Conservation (phyloP, 1,140 invertebrate genomes). For the Ephestia elutella region DNA sequence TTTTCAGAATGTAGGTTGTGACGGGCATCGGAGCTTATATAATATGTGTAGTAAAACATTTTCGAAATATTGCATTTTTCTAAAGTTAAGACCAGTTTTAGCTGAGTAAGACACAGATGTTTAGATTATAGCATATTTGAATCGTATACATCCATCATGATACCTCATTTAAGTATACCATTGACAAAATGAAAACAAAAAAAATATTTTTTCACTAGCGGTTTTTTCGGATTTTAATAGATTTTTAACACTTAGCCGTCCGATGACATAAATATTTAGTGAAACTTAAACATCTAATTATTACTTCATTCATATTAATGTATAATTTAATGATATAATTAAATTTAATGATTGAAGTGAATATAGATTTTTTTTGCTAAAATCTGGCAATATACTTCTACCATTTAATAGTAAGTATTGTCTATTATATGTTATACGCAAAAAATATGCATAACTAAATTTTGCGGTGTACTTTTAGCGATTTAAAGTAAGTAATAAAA, state of each 20-base stretch:
- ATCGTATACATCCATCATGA: conserved; percentile 29
- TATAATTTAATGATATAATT: conserved; percentile 57
- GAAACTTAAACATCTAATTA: background rate
- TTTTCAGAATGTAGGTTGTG: conserved; percentile 39
- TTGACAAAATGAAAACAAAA: conserved; percentile 17
- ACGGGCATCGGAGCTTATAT: conserved; percentile 43
- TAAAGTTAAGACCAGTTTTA: no score
- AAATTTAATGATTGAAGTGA: conserved; percentile 49
- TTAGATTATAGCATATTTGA: background rate
- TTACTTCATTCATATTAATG: conserved; percentile 49
- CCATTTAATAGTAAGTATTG: background rate
- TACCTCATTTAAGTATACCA: conserved; percentile 46
- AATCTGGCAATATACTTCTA: background rate
- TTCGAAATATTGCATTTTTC: background rate
- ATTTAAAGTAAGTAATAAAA: conserved; percentile 13
- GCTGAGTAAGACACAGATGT: conserved; percentile 9
- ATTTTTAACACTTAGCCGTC: conserved; percentile 24
- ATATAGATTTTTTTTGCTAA: background rate
- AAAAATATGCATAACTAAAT: background rate
- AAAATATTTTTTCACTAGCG: conserved; percentile 49
- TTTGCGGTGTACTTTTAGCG: background rate
- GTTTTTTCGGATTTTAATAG: conserved; percentile 12
- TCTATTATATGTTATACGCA: background rate
- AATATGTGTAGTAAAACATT: conserved; percentile 18
- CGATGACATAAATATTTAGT: conserved; percentile 16